Evolutionary conservation across 2,888 invertebrate genomes (phyloP), one percentile per base, ranked within the genome.

Genomic region (Lithosia quadra): DNA sequence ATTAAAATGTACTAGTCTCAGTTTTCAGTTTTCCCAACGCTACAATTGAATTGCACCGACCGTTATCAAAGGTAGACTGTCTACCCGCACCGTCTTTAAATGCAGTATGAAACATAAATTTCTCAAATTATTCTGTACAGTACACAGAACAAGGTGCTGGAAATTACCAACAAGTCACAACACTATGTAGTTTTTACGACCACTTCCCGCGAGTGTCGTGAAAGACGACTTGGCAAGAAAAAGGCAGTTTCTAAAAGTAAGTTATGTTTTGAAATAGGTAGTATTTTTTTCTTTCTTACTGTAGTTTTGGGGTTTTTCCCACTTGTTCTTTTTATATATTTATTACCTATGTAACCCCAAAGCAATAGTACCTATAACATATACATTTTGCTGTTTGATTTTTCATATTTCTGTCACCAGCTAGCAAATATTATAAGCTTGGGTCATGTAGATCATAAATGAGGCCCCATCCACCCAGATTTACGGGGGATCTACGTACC

Each of bases 91-190:
- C 43, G 18, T 43, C 0, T 7, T 49, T 49, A 59, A 22, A 28
- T 5, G 5, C 21, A 34, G n/a, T 49, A 49, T 56, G n/a, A 56
- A 49, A 36, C 21, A 43, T 33, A 57, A 62, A 56, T 67, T 43
- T 4, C 18, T 39, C 43, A 57, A 55, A 61, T 56, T 61, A 67
- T 67, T 61, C 57, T 43, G 43, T 15, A 43, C 28, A 55, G 21
- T 67, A 62, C 56, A 43, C 24, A 62, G 15, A 63, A 56, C 13
- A 49, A 15, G 33, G 21, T 62, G n/a, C 18, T 28, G 39, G 33
- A 49, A 67, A 67, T 56, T 28, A 63, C 43, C 22, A 10, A 33
- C 62, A 62, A 57, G 65, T 65, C 65, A 58, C 65, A 59, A 39
- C 34, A 61, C 39, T 60, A 53, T 59, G 13, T 33, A 39, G 61